Base-by-base conservation (phyloP, 2,888 invertebrate species). In the Stenurella melanura region DNA sequence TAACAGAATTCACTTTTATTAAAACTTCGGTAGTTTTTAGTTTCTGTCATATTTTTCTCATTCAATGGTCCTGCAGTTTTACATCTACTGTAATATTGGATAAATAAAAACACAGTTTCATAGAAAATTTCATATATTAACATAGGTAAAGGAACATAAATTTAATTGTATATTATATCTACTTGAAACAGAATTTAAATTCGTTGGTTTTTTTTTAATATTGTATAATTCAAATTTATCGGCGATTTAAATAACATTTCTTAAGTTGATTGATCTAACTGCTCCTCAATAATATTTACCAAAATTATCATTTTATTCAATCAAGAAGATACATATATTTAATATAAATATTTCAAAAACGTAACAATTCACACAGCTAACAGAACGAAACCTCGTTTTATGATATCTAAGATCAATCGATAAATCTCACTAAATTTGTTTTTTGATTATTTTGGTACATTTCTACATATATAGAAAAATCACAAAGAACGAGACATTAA, bases 201-300 rank as follows among this genome's bases (percentile, higher is more conserved):
- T 67, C 54, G 21, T 50, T 67, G 42, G 18, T 67, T 18, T 17
- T 18, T 11, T 21, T 34, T 34, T 34, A 34, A 67, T 10, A 57
- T 18, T 58, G 58, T 30, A 34, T 18, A 61, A 61, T 61, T 30
- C 9, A 67, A 67, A 73, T 67, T 67, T 73, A 6, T 73, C 42
- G 58, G 67, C 66, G 38, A 66, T 73, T 72, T 58, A 73, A 26
- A 72, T 64, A 73, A 63, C 64, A 42, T 61, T 15, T n/a, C 61
- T 61, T 61, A 58, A 58, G 0, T 58, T 30, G 21, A 61, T 7
- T 61, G 17, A 26, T n/a, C 67, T 67, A 67, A 10, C 12, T 61
- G 38, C 26, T 68, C 17, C 19, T 15, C 17, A 60, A 15, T 34
- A 34, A 34, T 34, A 34, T 34, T 34, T 34, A 34, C 30, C 9